Base-by-base conservation (phyloP, 2,113 vertebrate genomes). In the Syrmaticus mikado region DNA sequence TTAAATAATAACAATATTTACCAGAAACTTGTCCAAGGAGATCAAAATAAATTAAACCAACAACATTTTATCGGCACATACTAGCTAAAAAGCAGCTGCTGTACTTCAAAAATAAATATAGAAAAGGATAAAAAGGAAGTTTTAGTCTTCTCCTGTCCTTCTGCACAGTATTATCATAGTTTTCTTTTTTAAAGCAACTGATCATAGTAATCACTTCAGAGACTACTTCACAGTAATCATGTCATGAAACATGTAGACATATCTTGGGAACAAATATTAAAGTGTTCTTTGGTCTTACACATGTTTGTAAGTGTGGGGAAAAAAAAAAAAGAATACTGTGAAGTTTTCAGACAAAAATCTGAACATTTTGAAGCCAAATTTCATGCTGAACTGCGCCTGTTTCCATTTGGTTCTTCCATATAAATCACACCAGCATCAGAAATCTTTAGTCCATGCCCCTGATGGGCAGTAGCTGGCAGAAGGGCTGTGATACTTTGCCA, bases 291-390 rank as follows among this genome's bases (percentile, higher is more conserved):
- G 46, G 30, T 43, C 48, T 86, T 61, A 72, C 20, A 84, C 38
- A 13, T 84, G 34, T 55, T 73, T 19, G 8, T 46, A 24, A 34
- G 21, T 34, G 28, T 16, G 32, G 14, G 16, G 14, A 8, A 8
- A 24, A 28, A 1, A 53, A 30, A 53, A n/a, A n/a, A 8, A n/a
- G 4, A 27, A 1, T 0, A 40, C 3, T 52, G 30, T 77, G 36
- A 79, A 6, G 36, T 58, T 92, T 87, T 82, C 72, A 28, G 50
- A 64, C 41, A 94, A 92, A 89, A 73, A 74, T 60, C 15, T 32
- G 34, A 74, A 77, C 3, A 66, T 72, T 93, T 32, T 68, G 6
- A 22, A 82, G 27, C 6, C n/a, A 84, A 66, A 72, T 76, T 89
- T 92, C 22, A 38, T 61, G 45, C 41, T 68, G 0, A 87, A 53